Base-by-base conservation (phyloP, 1,140 invertebrate species). In the Drosophila littoralis region DNA sequence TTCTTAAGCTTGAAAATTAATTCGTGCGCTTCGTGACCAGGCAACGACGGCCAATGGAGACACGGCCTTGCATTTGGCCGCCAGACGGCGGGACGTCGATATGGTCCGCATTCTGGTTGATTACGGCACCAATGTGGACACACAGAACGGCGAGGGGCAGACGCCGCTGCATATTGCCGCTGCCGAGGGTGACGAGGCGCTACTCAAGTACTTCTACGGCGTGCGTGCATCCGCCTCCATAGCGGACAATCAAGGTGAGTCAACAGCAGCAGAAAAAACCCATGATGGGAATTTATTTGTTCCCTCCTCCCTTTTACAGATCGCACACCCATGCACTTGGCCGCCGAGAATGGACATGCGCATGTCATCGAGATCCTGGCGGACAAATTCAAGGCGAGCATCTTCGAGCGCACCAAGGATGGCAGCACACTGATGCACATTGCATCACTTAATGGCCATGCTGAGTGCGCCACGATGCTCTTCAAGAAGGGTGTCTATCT, bases 401-500 rank as follows among this genome's bases (percentile, higher is more conserved):
- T 98, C 73, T 97, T 97, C 91, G 97, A 98, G 92, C 94, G 98
- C 72, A 98, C 97, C 1, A 98, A 98, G 93, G 99, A 99, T 93
- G 99, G 99, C 50, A 99, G 97, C 74, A 99, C 99, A 0, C 93
- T 99, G 51, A 99, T 99, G 97, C 99, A 99, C 92, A 98, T 99
- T 60, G 98, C 98, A 0, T 98, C 98, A 0, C 93, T 98, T 46
- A 98, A 97, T 92, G 99, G 98, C 0, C 98, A 99, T 93, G 98
- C 98, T 1, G 98, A 99, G 78, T 99, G 98, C 75, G 98, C 98
- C n/a, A 97, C 98, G 93, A 98, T 98, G 94, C 96, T 99, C 22
- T 97, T 99, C 91, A 99, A 98, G 92, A 99, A 99, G 93, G 99
- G 99, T 4, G 98, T 99, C n/a, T 99, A 99, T 70, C 94, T 99